Evolutionary conservation across 2,888 invertebrate genomes (phyloP).

Genomic region (Drosophila conformis): DNA sequence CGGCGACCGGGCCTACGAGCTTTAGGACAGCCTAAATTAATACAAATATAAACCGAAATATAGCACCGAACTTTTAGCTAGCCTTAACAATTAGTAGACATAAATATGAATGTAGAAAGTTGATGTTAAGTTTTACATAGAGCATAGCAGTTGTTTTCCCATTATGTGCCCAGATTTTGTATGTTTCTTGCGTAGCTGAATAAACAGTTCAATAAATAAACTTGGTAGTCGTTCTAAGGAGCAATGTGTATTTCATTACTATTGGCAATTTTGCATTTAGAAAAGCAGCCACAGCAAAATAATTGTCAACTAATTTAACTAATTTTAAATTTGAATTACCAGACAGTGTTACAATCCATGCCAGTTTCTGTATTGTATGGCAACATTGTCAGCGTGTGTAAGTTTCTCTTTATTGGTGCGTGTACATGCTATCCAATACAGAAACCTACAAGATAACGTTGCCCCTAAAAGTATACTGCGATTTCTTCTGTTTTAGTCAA

Average conservation of each 20-base stretch:
- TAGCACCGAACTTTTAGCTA: conserved; percentile 27
- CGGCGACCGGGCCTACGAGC: conserved; percentile 77
- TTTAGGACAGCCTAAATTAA: conserved; percentile 48
- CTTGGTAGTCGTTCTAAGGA: conserved; percentile 46
- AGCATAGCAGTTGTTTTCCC: conserved; percentile 48
- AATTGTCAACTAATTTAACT: too few relatives aligned
- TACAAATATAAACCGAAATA: conserved; percentile 12
- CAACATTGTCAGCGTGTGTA: neutral
- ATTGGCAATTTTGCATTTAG: neutral
- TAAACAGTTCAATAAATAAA: conserved; percentile 50
- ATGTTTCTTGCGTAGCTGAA: conserved; percentile 41
- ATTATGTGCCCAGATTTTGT: conserved; percentile 65
- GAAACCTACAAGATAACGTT: neutral
- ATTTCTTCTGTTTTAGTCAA: neutral
- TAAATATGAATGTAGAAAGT: conserved; percentile 10
- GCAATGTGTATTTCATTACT: neutral
- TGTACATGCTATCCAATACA: neutral
- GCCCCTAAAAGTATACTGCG: neutral
- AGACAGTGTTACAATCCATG: neutral
- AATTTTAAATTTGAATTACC: too few relatives aligned
- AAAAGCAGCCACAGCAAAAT: neutral
- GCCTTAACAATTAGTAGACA: conserved; percentile 24
- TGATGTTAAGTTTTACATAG: conserved; percentile 59
- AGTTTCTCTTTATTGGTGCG: neutral
- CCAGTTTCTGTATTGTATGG: neutral